A percentile compares a stretch with the other conserved stretches of the same genome.
Conservation (phyloP, 1,140 invertebrate genomes). For the Muscidifurax raptorellus region DNA sequence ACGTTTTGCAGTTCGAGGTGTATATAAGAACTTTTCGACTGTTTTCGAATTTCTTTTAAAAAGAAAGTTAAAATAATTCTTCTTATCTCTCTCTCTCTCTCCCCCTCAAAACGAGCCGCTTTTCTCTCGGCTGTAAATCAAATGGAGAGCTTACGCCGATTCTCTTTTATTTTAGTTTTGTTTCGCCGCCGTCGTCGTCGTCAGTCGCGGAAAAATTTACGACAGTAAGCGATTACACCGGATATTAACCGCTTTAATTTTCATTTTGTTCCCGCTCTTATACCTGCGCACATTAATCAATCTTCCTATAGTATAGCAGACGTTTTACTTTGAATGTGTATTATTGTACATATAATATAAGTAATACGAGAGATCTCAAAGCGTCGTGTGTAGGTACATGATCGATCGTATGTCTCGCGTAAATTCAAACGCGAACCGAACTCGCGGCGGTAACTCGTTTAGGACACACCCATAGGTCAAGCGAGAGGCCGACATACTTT, state of each 20-base stretch:
- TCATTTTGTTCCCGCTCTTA: constrained; percentile 6
- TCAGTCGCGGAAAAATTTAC: background rate
- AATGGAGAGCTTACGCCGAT: background rate
- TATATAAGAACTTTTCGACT: too few species aligned
- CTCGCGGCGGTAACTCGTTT: background rate
- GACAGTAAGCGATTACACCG: constrained; percentile 4
- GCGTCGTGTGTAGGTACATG: background rate
- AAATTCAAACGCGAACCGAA: constrained; percentile 17
- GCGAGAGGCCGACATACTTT: constrained; percentile 25
- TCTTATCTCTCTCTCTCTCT: too few species aligned
- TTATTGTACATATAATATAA: too few species aligned
- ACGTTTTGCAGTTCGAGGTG: background rate
- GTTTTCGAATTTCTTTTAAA: too few species aligned
- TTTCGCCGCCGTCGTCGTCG: too few species aligned
- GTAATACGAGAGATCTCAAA: background rate
- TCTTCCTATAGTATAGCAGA: background rate
- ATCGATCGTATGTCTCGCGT: constrained; percentile 22
- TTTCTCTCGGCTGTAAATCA: background rate
- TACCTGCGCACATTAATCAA: background rate
- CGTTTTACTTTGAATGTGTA: background rate
- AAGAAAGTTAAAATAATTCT: too few species aligned
- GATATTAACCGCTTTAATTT: constrained; percentile 12
- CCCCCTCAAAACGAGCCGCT: too few species aligned
- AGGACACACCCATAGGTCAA: constrained; percentile 37
- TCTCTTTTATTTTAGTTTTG: background rate